phyloP scores from a whole-genome alignment of 2,888 invertebrate genomes.

The Drosophila gaucha region DNA sequence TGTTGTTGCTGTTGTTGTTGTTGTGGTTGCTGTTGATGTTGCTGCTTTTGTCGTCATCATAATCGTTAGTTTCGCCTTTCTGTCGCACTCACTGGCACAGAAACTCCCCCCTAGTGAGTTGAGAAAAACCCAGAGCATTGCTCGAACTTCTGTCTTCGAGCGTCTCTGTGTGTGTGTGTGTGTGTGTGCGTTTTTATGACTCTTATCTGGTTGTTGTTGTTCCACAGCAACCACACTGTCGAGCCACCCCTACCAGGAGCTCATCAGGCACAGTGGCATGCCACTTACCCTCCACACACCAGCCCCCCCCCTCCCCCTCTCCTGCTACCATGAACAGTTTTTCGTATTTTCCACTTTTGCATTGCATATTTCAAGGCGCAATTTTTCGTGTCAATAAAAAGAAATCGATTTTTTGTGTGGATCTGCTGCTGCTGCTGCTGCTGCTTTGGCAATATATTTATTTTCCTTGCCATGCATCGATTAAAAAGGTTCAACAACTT shows the following conservation, averaged over 20 bases:
- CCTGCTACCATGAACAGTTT: neutral
- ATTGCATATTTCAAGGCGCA: slow-evolving; percentile 77
- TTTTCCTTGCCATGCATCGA: slow-evolving; percentile 28
- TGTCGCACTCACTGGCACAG: slow-evolving; percentile 35
- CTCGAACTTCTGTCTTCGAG: slow-evolving; percentile 18
- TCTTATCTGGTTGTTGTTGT: slow-evolving; percentile 67
- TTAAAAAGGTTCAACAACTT: slow-evolving; percentile 66
- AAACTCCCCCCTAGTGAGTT: slow-evolving; percentile 20
- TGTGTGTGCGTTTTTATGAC: slow-evolving; percentile 69
- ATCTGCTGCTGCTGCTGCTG: slow-evolving; percentile 9
- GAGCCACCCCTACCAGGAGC: slow-evolving; percentile 6
- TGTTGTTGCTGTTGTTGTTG: slow-evolving; percentile 16
- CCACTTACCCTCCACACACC: neutral
- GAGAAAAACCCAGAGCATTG: slow-evolving; percentile 41
- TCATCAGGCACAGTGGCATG: slow-evolving; percentile 22
- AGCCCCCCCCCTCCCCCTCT: neutral
- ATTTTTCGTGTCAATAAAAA: slow-evolving; percentile 73
- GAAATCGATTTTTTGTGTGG: slow-evolving; percentile 61
- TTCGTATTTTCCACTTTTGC: slow-evolving; percentile 54
- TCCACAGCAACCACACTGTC: slow-evolving; percentile 37
- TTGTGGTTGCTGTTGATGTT: slow-evolving; percentile 6
- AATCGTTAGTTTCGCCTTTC: slow-evolving; percentile 67
- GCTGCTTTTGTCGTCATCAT: slow-evolving; percentile 66
- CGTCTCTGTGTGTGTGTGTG: slow-evolving; percentile 9
- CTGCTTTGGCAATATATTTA: slow-evolving; percentile 5